A percentile compares a stretch with the other conserved stretches of the same genome.
Evolutionary conservation across 2,888 invertebrate genomes (phyloP).

Genomic region (Emmelina monodactyla): DNA sequence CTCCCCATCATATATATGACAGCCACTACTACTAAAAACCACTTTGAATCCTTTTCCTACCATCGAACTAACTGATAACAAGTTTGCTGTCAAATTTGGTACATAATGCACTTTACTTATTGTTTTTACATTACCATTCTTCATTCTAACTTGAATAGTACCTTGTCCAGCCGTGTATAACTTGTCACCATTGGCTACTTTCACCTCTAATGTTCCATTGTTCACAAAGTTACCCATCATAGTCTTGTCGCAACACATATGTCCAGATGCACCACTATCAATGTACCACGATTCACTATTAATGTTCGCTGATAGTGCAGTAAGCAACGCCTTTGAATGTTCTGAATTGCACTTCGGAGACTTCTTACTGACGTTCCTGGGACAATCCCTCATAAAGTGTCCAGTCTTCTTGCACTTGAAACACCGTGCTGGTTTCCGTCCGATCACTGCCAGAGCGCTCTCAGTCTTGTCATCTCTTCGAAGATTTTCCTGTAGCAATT

Average conservation of each 20-base stretch:
- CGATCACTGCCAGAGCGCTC: constrained; percentile 1
- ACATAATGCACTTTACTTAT: constrained; percentile 7
- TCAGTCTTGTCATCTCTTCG: constrained; percentile 6
- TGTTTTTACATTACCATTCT: constrained; percentile 2
- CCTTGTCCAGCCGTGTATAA: constrained; percentile 5
- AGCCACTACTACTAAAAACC: constrained; percentile 3
- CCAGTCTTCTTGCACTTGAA: constrained; percentile 7
- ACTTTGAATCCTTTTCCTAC: constrained; percentile 12
- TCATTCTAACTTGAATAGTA: background rate
- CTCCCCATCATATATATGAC: constrained; percentile 1
- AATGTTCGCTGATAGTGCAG: constrained; percentile 2
- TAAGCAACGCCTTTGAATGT: constrained; percentile 1
- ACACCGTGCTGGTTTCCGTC: background rate
- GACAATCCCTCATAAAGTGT: constrained; percentile 6
- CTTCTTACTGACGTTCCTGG: constrained; percentile 1
- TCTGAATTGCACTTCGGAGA: background rate
- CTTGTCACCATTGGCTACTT: constrained; percentile 7
- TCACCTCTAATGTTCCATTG: background rate
- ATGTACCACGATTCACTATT: constrained; percentile 4
- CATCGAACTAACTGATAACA: constrained; percentile 10
- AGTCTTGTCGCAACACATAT: constrained; percentile 4
- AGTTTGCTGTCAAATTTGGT: constrained; percentile 8
- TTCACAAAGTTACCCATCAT: background rate
- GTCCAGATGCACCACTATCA: constrained; percentile 5
- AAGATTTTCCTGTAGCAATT: constrained; percentile 7